Conservation (phyloP, 1,140 invertebrate genomes). For the Campoletis sonorensis region DNA sequence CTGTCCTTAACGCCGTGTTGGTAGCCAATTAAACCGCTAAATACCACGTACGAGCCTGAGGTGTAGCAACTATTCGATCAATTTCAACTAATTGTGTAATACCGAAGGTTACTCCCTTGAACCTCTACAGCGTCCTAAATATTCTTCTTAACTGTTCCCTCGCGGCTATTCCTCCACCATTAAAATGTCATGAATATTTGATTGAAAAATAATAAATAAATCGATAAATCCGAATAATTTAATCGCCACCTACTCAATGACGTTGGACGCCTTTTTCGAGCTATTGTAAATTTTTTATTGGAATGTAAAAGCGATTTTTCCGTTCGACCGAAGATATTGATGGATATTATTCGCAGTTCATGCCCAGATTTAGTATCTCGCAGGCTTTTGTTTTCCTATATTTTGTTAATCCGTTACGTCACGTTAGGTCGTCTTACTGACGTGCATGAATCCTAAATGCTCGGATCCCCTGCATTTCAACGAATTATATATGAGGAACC, state of each 20-base stretch:
- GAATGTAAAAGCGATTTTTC: no score
- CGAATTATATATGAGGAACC: constrained; percentile 36
- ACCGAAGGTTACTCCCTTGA: neutral
- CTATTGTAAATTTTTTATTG: no score
- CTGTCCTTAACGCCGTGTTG: neutral
- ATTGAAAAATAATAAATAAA: no score
- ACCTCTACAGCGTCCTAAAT: neutral
- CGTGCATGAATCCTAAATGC: constrained; percentile 18
- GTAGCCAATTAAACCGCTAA: neutral
- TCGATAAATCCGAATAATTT: no score
- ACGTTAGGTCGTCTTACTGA: neutral
- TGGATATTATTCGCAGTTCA: no score
- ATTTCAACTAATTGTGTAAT: neutral
- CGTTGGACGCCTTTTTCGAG: no score
- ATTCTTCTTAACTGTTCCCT: neutral
- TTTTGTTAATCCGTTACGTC: neutral
- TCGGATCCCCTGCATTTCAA: constrained; percentile 59
- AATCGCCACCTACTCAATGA: no score
- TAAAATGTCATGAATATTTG: no score
- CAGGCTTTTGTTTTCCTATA: neutral
- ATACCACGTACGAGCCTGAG: neutral
- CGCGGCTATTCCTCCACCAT: no score
- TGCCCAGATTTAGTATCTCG: no score
- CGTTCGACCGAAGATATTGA: no score
- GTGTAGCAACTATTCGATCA: neutral